Evolutionary conservation across 2,113 vertebrate genomes (phyloP).

Genomic region (Chrysemys picta): DNA sequence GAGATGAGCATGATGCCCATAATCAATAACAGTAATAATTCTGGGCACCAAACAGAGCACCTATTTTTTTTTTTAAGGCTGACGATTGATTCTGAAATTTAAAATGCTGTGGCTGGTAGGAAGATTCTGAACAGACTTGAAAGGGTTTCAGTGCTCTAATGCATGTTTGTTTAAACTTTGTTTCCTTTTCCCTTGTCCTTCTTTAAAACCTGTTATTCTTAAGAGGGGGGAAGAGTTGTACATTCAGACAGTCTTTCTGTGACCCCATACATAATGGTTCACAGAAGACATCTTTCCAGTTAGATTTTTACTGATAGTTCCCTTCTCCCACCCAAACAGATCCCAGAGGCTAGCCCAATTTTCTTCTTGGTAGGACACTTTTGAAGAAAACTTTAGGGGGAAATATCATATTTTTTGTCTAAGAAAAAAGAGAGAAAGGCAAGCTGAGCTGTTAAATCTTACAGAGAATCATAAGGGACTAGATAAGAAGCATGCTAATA

Average conservation of each 20-base stretch:
- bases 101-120: conserved; percentile 21
- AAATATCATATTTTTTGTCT: neutral
- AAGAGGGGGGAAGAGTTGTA: neutral
- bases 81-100: conserved; percentile 6
- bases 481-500: neutral
- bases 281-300: neutral
- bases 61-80: neutral
- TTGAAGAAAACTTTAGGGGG: neutral
- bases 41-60: neutral
- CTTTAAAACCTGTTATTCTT: neutral
- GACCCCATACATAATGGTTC: neutral
- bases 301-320: neutral
- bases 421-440: neutral
- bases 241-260: neutral
- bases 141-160: neutral
- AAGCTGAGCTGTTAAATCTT: neutral
- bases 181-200: neutral
- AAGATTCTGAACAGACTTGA: conserved; percentile 7
- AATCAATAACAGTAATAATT: conserved; percentile 29
- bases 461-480: neutral
- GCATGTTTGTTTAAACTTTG: neutral
- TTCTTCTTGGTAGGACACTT: neutral
- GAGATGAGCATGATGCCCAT: conserved; percentile 12
- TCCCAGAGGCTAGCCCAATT: neutral
- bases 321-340: neutral